Percentiles rank a stretch among this genome's conserved stretches.
These are phyloP conservation scores for Sorex fumeus DNA, from an alignment of 2,113 vertebrate species.

Conservation along the genomic window DNA sequence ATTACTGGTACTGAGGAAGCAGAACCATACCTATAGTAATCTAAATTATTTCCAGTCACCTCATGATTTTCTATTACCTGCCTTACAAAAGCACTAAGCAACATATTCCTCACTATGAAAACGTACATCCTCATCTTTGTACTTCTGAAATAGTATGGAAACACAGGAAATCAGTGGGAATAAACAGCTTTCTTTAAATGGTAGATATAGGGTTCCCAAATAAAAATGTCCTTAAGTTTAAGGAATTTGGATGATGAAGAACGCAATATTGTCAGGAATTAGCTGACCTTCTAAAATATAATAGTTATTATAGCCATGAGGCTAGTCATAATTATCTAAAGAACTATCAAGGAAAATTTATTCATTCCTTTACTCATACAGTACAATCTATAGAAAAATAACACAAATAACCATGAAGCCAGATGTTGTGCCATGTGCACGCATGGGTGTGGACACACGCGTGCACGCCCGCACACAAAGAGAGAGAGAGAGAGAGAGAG, in stretches of 20 bases:
- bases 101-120: slow-evolving; percentile 37
- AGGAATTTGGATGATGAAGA: slow-evolving; percentile 51
- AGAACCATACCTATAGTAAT: neutral
- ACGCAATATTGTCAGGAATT: neutral
- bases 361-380: slow-evolving; percentile 24
- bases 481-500: too few relatives aligned
- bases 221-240: neutral
- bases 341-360: slow-evolving; percentile 16
- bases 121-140: neutral
- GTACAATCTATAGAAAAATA: slow-evolving; percentile 27
- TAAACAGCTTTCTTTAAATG: neutral
- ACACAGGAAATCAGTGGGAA: slow-evolving; percentile 50
- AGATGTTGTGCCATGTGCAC: neutral
- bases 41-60: neutral
- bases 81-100: slow-evolving; percentile 1
- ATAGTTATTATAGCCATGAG: neutral
- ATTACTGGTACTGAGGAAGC: slow-evolving; percentile 10
- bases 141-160: slow-evolving; percentile 25
- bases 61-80: slow-evolving; percentile 27
- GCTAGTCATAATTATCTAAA: slow-evolving; percentile 21
- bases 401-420: slow-evolving; percentile 13
- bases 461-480: too few relatives aligned
- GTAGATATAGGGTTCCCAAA: neutral
- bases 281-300: neutral
- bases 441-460: too few relatives aligned